Conservation (phyloP, 1,140 invertebrate species). For the Colletes gigas region DNA sequence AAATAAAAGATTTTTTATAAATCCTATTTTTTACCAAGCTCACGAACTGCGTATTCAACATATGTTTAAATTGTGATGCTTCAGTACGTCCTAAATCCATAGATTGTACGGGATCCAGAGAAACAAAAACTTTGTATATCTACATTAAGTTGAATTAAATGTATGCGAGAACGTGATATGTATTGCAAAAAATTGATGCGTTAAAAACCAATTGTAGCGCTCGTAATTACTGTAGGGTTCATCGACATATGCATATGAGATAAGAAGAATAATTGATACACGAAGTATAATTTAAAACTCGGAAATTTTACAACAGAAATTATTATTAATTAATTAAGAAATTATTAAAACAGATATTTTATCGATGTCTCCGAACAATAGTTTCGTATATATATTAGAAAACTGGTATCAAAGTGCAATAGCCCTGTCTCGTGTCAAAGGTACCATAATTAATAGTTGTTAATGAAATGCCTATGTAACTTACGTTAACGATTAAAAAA, state of each 20-base stretch:
- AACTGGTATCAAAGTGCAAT: slow-evolving; percentile 67
- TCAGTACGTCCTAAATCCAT: slow-evolving; percentile 44
- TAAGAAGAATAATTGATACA: slow-evolving; percentile 4
- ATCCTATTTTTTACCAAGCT: slow-evolving; percentile 63
- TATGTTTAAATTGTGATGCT: slow-evolving; percentile 47
- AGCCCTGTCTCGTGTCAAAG: slow-evolving; percentile 55
- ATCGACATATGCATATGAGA: slow-evolving; percentile 8
- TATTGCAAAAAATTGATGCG: slow-evolving; percentile 20
- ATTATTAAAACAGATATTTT: no score
- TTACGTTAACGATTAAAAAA: slow-evolving; percentile 67
- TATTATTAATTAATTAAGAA: no score
- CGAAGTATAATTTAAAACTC: slow-evolving; percentile 3
- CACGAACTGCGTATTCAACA: slow-evolving; percentile 26
- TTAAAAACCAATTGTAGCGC: slow-evolving; percentile 24
- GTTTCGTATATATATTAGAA: slow-evolving; percentile 35
- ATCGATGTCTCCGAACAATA: slow-evolving; percentile 37
- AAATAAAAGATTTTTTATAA: slow-evolving; percentile 61
- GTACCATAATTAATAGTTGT: slow-evolving; percentile 56
- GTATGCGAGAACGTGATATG: slow-evolving; percentile 28
- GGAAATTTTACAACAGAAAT: slow-evolving; percentile 5
- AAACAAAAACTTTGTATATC: slow-evolving; percentile 47
- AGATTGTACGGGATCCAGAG: slow-evolving; percentile 45
- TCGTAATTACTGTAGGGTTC: slow-evolving; percentile 7
- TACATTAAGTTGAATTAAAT: slow-evolving; percentile 47
- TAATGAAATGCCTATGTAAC: slow-evolving; percentile 61